Percentiles rank a stretch among this genome's conserved stretches.
Conservation (phyloP, 2,113 vertebrate species). For the Gila orcuttii region DNA sequence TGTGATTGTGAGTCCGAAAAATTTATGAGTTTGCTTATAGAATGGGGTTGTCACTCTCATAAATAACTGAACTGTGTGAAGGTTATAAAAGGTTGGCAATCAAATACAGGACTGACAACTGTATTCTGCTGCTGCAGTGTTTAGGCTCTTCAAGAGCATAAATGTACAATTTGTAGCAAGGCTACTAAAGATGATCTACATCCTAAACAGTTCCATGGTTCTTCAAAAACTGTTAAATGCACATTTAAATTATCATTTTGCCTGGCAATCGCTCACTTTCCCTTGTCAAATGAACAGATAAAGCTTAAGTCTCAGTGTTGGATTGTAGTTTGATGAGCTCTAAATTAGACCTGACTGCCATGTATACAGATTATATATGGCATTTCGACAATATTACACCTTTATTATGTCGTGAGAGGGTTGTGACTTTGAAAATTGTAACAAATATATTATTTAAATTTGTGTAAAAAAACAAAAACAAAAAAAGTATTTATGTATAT, state of each 20-base stretch:
- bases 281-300: constrained; percentile 17
- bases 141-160: background rate
- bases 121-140: background rate
- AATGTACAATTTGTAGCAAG: background rate
- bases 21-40: background rate
- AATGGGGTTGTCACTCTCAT: background rate
- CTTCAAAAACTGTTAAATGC: background rate
- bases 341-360: background rate
- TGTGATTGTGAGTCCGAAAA: background rate
- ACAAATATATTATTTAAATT: background rate
- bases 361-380: background rate
- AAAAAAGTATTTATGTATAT: background rate
- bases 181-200: background rate
- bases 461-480: background rate
- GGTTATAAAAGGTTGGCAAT: too few species aligned
- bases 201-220: background rate
- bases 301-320: background rate
- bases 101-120: background rate
- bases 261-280: background rate
- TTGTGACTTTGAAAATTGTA: background rate
- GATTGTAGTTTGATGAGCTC: background rate
- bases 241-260: background rate
- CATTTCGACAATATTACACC: background rate
- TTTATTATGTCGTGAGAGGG: background rate
- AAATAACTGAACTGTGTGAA: background rate